Percentiles rank a stretch among this genome's conserved stretches.
These are phyloP conservation scores for Antheraea assamensis DNA, from an alignment of 2,888 invertebrate species.

Conservation along the genomic window DNA sequence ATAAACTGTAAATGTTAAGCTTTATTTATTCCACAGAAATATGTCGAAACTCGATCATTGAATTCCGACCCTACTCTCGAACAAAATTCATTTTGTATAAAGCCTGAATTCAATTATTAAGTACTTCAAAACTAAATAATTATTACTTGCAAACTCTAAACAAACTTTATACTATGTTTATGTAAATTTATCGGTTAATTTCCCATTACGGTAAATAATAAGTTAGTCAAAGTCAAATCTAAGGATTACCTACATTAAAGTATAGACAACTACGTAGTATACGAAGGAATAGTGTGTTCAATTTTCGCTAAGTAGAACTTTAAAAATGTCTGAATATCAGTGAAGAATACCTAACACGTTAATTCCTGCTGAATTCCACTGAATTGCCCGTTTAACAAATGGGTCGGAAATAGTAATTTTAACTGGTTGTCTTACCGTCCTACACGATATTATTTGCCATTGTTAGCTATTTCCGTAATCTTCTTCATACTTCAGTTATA, in stretches of 20 bases:
- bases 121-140: constrained; percentile 20
- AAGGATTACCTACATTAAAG: background rate
- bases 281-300: background rate
- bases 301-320: background rate
- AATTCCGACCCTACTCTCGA: background rate
- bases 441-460: too few relatives aligned
- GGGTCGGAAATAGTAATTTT: too few relatives aligned
- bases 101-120: constrained; percentile 7
- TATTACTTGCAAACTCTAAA: constrained; percentile 16
- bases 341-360: too few relatives aligned
- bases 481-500: too few relatives aligned
- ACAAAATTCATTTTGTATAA: constrained; percentile 10
- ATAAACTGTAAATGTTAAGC: background rate
- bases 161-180: constrained; percentile 19
- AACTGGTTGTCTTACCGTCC: too few relatives aligned
- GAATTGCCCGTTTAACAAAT: too few relatives aligned
- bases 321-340: background rate
- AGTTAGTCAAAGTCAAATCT: background rate
- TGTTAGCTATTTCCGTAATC: too few relatives aligned
- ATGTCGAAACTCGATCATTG: background rate
- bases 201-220: constrained; percentile 18
- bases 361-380: too few relatives aligned
- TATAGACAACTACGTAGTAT: background rate
- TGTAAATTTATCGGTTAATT: constrained; percentile 23
- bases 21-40: background rate